Base-by-base conservation (phyloP, 2,113 vertebrate species). In the Nothoprocta pentlandii region DNA sequence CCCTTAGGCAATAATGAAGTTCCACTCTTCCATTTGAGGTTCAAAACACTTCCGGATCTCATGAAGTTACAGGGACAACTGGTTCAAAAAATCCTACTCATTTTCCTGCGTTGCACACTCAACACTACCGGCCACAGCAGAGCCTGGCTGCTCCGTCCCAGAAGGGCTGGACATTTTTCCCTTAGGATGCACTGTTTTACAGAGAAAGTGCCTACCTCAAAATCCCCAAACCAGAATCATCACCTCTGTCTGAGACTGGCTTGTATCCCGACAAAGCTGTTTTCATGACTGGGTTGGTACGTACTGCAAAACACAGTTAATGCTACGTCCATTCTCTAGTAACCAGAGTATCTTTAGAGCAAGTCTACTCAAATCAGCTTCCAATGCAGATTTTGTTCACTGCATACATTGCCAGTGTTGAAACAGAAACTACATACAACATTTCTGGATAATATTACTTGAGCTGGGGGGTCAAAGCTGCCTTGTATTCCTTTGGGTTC, bases 401-500 rank as follows among this genome's bases (percentile, higher is more conserved):
- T 77, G 94, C 88, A 94, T 95, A 56, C 92, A 97, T 97, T 97
- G 97, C 97, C 95, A 90, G 42, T 97, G 93, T 92, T 97, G 97
- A 98, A 98, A 97, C 80, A 97, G 74, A 85, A 97, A 79, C 79
- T 93, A 83, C 58, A 63, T 16, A 64, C 32, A 80, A 79, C 44
- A 69, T 74, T 91, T 66, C 70, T 77, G 61, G 95, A 86, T 96
- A 97, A 92, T 96, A 94, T 95, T 97, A 97, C 97, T 93, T 96
- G 96, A 98, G 92, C 85, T 85, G 56, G 78, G 97, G 97, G 97
- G 98, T 98, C 97, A 98, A 94, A 97, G 95, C 94, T 15, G 26
- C 96, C 95, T 98, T 98, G 98, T 98, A 98, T 98, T 98, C 98
- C 97, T 98, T 89, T 96, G 98, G 98, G 98, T 97, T 95, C 96